phyloP scores from a whole-genome alignment of 2,888 invertebrate species.

The Argynnis bischoffii region DNA sequence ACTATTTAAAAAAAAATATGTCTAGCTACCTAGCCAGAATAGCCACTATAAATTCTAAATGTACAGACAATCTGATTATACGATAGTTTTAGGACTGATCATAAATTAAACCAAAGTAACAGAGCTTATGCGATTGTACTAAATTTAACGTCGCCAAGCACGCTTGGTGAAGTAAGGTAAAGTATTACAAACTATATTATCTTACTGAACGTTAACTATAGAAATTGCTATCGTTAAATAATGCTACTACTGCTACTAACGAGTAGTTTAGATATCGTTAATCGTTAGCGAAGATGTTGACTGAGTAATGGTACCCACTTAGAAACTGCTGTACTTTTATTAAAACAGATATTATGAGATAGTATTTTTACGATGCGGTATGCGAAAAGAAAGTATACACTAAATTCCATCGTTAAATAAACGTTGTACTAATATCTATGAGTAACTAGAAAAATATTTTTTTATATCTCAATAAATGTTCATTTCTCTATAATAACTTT shows the following conservation, averaged over 20 bases:
- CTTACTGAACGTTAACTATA: slow-evolving; percentile 7
- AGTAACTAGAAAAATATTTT: too few species aligned
- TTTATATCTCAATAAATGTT: too few species aligned
- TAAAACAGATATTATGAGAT: too few species aligned
- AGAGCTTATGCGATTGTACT: slow-evolving; percentile 39
- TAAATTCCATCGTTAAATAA: too few species aligned
- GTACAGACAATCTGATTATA: slow-evolving; percentile 39
- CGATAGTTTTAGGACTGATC: slow-evolving; percentile 37
- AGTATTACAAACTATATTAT: slow-evolving; percentile 16
- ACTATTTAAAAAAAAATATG: too few species aligned
- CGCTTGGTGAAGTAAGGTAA: slow-evolving; percentile 31
- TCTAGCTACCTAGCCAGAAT: background rate
- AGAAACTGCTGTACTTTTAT: too few species aligned
- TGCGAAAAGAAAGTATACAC: too few species aligned
- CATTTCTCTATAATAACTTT: too few species aligned
- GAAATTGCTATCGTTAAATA: slow-evolving; percentile 12
- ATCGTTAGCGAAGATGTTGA: background rate
- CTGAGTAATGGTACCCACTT: too few species aligned
- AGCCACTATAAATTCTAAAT: slow-evolving; percentile 32
- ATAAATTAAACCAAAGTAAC: slow-evolving; percentile 41
- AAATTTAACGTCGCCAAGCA: slow-evolving; percentile 40
- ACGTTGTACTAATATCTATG: too few species aligned
- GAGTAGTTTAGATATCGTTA: background rate
- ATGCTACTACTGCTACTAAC: background rate
- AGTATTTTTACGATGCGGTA: too few species aligned